Conservation (phyloP, 2,797 vertebrate genomes). For the Poeciliopsis paucimaculata region DNA sequence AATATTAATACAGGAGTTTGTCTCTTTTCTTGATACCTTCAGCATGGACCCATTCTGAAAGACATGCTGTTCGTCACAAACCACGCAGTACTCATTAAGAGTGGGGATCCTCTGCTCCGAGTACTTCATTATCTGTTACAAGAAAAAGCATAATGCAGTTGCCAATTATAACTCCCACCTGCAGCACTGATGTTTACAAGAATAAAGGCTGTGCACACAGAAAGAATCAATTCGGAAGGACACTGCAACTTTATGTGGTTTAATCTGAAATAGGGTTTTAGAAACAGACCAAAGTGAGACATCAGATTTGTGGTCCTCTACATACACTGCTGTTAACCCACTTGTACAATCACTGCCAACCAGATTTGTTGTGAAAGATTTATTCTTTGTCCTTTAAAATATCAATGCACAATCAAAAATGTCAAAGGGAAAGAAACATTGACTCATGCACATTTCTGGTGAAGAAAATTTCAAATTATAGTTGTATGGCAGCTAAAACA, state of each 20-base stretch:
- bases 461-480: no score
- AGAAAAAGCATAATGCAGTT: slow-evolving; percentile 50
- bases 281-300: slow-evolving; percentile 1
- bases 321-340: neutral
- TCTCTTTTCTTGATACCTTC: slow-evolving; percentile 82
- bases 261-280: neutral
- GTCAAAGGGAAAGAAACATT: neutral
- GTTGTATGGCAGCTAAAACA: no score
- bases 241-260: neutral
- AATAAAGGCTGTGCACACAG: slow-evolving; percentile 1
- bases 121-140: slow-evolving; percentile 95
- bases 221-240: slow-evolving; percentile 13
- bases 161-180: slow-evolving; percentile 44
- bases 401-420: neutral
- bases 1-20: neutral
- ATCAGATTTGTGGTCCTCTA: neutral
- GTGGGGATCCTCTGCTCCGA: slow-evolving; percentile 98
- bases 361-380: neutral
- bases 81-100: slow-evolving; percentile 97
- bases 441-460: neutral
- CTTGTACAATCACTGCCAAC: neutral
- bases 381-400: neutral
- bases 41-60: slow-evolving; percentile 99
- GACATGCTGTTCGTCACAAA: slow-evolving; percentile 98
- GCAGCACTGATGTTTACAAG: slow-evolving; percentile 10